Evolutionary conservation across 2,888 invertebrate species (phyloP).

Genomic region (Thymelicus acteon): DNA sequence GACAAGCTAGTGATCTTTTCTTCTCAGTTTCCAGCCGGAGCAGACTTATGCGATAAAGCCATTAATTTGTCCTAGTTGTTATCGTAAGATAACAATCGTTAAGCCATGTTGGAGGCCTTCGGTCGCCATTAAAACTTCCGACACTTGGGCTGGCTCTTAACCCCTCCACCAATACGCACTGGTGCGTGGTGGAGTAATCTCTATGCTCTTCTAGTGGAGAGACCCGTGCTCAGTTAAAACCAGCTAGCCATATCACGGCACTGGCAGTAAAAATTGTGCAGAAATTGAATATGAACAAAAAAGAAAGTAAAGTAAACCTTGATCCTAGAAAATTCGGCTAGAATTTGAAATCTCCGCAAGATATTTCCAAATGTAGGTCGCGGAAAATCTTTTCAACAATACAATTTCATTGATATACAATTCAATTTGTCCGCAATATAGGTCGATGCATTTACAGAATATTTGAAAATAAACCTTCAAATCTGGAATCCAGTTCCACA

Average conservation of each 20-base stretch:
- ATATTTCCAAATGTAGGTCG: conserved; percentile 21
- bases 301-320: not conserved
- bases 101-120: too few relatives aligned
- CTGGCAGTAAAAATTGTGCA: not conserved
- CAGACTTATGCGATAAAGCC: too few relatives aligned
- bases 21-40: too few relatives aligned
- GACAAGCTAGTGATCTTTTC: too few relatives aligned
- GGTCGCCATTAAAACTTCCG: too few relatives aligned
- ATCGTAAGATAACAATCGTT: too few relatives aligned
- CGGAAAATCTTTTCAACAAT: conserved; percentile 29
- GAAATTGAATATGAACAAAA: not conserved
- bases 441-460: conserved; percentile 28
- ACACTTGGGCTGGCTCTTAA: too few relatives aligned
- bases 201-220: too few relatives aligned
- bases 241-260: not conserved
- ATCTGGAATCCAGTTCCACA: conserved; percentile 14
- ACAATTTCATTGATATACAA: conserved; percentile 34
- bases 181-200: too few relatives aligned
- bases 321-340: conserved; percentile 1
- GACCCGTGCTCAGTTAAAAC: too few relatives aligned
- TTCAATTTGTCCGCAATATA: conserved; percentile 33
- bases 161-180: too few relatives aligned
- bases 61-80: too few relatives aligned
- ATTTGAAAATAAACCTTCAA: conserved; percentile 34
- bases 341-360: conserved; percentile 6